Conservation (phyloP, 1,140 invertebrate genomes). For the Drosophila nannoptera region DNA sequence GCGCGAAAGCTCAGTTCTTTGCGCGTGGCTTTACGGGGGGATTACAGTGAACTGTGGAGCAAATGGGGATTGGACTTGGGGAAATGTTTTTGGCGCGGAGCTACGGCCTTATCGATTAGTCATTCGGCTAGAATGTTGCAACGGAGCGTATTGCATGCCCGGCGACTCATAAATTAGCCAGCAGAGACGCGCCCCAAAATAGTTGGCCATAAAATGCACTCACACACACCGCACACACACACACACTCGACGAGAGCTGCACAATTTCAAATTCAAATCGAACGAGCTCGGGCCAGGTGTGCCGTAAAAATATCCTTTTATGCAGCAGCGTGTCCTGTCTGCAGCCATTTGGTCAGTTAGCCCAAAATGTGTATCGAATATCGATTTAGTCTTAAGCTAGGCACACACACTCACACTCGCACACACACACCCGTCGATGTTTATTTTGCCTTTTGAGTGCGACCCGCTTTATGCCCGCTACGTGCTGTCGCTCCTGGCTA, state of each 20-base stretch:
- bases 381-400: conserved; percentile 42
- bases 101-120: not conserved
- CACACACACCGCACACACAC: conserved; percentile 29
- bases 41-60: no score
- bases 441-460: no score
- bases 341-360: conserved; percentile 57
- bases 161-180: conserved; percentile 55
- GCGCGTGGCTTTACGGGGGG: no score
- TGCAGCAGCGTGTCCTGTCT: conserved; percentile 58
- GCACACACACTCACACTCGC: no score
- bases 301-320: conserved; percentile 75
- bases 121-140: conserved; percentile 6
- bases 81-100: no score
- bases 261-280: conserved; percentile 59
- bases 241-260: no score
- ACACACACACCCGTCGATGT: no score
- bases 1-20: no score
- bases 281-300: conserved; percentile 41
- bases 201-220: conserved; percentile 37
- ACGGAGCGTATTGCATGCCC: conserved; percentile 5
- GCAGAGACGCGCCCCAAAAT: conserved; percentile 10
- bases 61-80: no score
- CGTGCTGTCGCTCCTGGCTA: conserved; percentile 38
- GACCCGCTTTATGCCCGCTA: conserved; percentile 44
- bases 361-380: conserved; percentile 56